Evolutionary conservation across 2,888 invertebrate species (phyloP), one percentile per base, ranked within the genome.

Genomic region (Pecten maximus): DNA sequence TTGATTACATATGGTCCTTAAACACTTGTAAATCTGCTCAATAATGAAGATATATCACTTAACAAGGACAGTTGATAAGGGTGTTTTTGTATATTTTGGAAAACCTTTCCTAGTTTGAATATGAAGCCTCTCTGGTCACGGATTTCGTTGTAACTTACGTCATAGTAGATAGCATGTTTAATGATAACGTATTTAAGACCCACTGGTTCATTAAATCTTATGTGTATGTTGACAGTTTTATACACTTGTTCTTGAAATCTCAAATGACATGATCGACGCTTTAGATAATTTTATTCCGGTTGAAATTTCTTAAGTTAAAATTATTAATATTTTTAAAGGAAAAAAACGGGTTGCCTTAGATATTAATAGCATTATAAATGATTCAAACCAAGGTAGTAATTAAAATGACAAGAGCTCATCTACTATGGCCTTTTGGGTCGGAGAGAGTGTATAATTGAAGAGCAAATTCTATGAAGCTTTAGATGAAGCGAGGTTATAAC

Each of bases 381-480:
- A 74, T 74, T 35, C 35, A 74, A 35, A 35, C 35, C 74, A 74
- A 74, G 74, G 74, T 74, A 35, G 35, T 35, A 74, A 74, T 74
- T 74, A 74, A 74, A 74, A 74, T 74, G 74, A 74, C 74, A 74
- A 74, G 4, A 74, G 1, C 28, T 74, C 35, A 35, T 35, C 74
- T 74, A 28, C 35, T 74, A 15, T 74, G 74, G 74, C 74, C 74
- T 74, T 74, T 74, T 74, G 35, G 74, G 74, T 74, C 74, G 74
- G 35, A 35, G 74, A 74, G 74, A 74, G 74, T 74, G 35, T 74
- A 19, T 74, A 74, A 74, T 74, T 74, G 74, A 74, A 28, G 28
- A 12, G 28, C 35, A 28, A 35, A 35, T 74, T 74, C 74, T 35
- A 35, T 74, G 15, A 23, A 15, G 35, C 35, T 1, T 35, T 74